Evolutionary conservation across 2,797 vertebrate species (phyloP).

Genomic region (Amblyraja radiata): DNA sequence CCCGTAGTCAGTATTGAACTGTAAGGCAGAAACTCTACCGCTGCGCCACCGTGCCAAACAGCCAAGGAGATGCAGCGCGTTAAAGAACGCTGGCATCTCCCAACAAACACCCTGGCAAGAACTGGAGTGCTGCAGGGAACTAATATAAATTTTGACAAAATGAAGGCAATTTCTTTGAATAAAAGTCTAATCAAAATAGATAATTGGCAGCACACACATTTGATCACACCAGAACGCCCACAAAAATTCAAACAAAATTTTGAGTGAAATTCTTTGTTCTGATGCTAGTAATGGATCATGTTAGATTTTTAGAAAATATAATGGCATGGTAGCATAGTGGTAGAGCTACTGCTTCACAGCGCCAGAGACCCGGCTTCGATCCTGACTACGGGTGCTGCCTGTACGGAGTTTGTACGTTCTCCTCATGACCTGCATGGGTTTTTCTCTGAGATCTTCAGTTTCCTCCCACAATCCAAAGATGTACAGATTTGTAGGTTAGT

Average conservation of each 20-base stretch:
- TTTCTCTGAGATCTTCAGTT: too few relatives aligned
- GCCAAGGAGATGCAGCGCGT: background rate
- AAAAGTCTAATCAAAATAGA: background rate
- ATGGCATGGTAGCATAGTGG: too few relatives aligned
- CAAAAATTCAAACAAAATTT: background rate
- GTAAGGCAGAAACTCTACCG: too few relatives aligned
- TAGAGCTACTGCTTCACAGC: too few relatives aligned
- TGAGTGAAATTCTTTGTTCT: background rate
- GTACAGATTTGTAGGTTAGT: too few relatives aligned
- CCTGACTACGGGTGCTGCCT: too few relatives aligned
- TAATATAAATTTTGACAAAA: background rate
- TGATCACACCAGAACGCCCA: background rate
- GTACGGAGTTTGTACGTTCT: too few relatives aligned
- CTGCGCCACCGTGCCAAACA: background rate
- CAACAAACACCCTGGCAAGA: background rate
- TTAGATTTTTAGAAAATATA: background rate
- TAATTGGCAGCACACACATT: too few relatives aligned
- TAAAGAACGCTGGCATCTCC: background rate
- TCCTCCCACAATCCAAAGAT: too few relatives aligned
- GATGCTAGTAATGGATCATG: background rate
- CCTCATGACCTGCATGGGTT: too few relatives aligned
- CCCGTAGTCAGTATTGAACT: too few relatives aligned
- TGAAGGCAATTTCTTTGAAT: background rate
- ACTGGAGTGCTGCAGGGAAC: background rate
- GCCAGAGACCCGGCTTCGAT: too few relatives aligned